Percentiles rank a stretch among this genome's conserved stretches.
phyloP scores from a whole-genome alignment of 2,888 invertebrate genomes.

The Diloba caeruleocephala region DNA sequence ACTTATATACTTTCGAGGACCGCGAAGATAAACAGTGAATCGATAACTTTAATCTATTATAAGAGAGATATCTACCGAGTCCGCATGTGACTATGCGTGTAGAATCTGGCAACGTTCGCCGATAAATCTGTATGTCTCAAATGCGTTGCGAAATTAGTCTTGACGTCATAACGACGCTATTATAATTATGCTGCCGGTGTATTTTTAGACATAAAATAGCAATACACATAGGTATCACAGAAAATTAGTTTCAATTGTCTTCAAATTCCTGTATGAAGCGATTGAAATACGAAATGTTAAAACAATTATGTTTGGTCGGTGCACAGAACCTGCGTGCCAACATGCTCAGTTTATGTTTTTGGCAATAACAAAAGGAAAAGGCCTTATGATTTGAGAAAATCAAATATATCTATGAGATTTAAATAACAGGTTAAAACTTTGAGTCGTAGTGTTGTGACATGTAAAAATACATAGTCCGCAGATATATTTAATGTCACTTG shows the following conservation, averaged over 20 bases:
- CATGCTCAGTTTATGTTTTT: too few species aligned
- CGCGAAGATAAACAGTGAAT: background rate
- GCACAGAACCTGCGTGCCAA: too few species aligned
- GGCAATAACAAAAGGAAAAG: too few species aligned
- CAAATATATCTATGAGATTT: too few species aligned
- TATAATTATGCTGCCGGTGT: background rate
- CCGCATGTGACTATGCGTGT: background rate
- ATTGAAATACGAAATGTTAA: too few species aligned
- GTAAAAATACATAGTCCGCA: background rate
- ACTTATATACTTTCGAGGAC: background rate
- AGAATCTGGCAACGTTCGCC: background rate
- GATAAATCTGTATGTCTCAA: background rate
- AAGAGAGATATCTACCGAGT: background rate
- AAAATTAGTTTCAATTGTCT: background rate
- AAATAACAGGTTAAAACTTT: too few species aligned
- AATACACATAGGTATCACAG: background rate
- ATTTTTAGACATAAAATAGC: background rate
- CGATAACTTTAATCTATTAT: slow-evolving; percentile 4
- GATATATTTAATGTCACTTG: slow-evolving; percentile 19
- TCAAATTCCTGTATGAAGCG: too few species aligned
- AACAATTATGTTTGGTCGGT: too few species aligned
- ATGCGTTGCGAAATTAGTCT: slow-evolving; percentile 2
- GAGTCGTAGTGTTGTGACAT: background rate
- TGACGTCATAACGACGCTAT: slow-evolving; percentile 4
- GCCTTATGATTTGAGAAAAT: too few species aligned